phyloP scores from a whole-genome alignment of 30 jellyfish, hydroid and myxozoan genomes.

The Rhopilema esculentum region DNA sequence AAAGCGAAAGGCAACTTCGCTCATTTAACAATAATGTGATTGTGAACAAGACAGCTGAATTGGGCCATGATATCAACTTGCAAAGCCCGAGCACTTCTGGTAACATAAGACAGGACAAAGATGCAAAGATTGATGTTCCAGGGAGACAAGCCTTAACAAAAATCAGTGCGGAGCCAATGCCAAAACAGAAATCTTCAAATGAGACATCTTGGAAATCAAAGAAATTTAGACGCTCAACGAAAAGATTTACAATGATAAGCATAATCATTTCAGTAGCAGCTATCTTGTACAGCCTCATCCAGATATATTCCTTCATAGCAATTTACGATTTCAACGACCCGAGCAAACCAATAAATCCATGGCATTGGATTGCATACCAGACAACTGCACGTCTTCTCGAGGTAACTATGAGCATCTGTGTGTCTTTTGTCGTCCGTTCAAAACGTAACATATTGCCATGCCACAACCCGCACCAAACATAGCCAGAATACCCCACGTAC shows the following conservation, averaged over 20 bases:
- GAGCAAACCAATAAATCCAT: slow-evolving; percentile 4
- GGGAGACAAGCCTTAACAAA: neutral
- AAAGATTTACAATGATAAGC: slow-evolving; percentile 36
- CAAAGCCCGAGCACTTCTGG: too few relatives aligned
- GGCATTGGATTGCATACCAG: slow-evolving; percentile 73
- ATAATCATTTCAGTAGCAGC: slow-evolving; percentile 49
- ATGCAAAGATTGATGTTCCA: neutral
- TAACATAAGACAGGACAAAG: neutral
- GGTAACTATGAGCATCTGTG: slow-evolving; percentile 38
- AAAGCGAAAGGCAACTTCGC: slow-evolving; percentile 11
- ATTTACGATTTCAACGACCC: slow-evolving; percentile 39
- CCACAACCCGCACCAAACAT: too few relatives aligned
- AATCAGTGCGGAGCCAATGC: neutral
- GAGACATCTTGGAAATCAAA: slow-evolving; percentile 11
- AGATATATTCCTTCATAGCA: slow-evolving; percentile 41
- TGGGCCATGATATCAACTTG: neutral
- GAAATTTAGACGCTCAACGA: slow-evolving; percentile 6
- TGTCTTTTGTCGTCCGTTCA: slow-evolving; percentile 57
- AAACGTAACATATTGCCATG: neutral
- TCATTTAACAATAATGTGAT: slow-evolving; percentile 3
- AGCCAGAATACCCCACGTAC: too few relatives aligned
- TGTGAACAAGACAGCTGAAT: neutral
- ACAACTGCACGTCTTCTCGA: slow-evolving; percentile 53
- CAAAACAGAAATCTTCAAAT: neutral
- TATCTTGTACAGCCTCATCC: slow-evolving; percentile 37